phyloP scores from a whole-genome alignment of 2,113 vertebrate genomes.

The Perca flavescens region DNA sequence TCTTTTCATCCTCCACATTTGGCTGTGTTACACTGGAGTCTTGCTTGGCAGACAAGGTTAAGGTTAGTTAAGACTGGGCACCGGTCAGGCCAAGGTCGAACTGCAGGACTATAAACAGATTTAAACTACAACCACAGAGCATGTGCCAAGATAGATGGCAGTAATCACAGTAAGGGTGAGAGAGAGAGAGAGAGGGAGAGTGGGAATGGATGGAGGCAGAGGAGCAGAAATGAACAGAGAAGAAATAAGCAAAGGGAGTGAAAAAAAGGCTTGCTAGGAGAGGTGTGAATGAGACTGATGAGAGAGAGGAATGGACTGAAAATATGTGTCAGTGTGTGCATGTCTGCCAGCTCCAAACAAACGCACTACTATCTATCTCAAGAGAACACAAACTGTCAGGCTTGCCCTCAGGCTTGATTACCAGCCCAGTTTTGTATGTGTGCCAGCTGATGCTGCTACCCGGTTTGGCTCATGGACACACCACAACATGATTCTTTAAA shows the following conservation, averaged over 20 bases:
- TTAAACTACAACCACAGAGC: slow-evolving; percentile 63
- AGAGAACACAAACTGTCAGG: slow-evolving; percentile 43
- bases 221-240: slow-evolving; percentile 20
- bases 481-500: slow-evolving; percentile 31
- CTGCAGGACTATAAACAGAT: slow-evolving; percentile 64
- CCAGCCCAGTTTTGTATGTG: slow-evolving; percentile 49
- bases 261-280: slow-evolving; percentile 32
- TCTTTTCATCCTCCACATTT: slow-evolving; percentile 19
- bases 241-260: slow-evolving; percentile 26
- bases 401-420: slow-evolving; percentile 59
- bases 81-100: slow-evolving; percentile 48
- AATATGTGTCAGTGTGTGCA: slow-evolving; percentile 62
- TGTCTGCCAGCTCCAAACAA: slow-evolving; percentile 50
- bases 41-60: slow-evolving; percentile 59
- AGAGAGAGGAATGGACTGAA: slow-evolving; percentile 46
- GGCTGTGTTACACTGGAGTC: slow-evolving; percentile 19
- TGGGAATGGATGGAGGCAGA: slow-evolving; percentile 12
- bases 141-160: slow-evolving; percentile 64
- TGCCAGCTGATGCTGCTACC: slow-evolving; percentile 52
- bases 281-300: slow-evolving; percentile 41
- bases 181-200: not conserved
- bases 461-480: slow-evolving; percentile 47
- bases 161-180: slow-evolving; percentile 61
- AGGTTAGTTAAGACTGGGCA: slow-evolving; percentile 67
- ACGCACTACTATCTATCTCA: slow-evolving; percentile 49